phyloP scores from a whole-genome alignment of 2,113 vertebrate species.

The Microtus richardsoni region DNA sequence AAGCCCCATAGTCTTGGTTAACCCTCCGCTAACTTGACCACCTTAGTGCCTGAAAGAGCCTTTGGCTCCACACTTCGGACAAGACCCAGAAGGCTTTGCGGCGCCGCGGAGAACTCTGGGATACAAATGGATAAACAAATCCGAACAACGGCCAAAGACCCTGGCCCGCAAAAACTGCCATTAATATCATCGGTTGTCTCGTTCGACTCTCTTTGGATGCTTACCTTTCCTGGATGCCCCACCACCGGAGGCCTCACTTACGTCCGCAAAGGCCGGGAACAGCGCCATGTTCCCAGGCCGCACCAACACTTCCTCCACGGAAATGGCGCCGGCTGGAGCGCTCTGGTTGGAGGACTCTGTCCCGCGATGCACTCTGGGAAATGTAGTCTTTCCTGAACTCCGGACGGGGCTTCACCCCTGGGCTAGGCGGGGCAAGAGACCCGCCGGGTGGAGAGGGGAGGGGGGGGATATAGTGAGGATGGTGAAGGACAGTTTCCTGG shows the following conservation, averaged over 20 bases:
- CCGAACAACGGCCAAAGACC: not conserved
- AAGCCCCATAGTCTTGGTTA: rapidly evolving
- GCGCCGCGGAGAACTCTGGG: constrained; percentile 72
- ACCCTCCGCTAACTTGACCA: rapidly evolving
- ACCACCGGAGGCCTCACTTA: constrained; percentile 14
- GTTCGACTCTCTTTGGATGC: not conserved
- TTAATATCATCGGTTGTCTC: not conserved
- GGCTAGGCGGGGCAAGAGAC: not conserved
- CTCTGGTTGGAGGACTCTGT: not conserved
- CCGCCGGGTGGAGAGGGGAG: rapidly evolving
- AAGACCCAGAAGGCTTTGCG: constrained; percentile 66
- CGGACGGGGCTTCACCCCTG: rapidly evolving
- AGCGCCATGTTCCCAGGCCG: constrained; percentile 72
- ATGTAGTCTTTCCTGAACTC: constrained; percentile 36
- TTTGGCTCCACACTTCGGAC: too few species aligned
- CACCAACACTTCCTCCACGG: not conserved
- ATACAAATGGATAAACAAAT: constrained; percentile 53
- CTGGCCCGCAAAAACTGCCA: not conserved
- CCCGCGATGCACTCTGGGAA: constrained; percentile 66
- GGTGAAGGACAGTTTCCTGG: rapidly evolving
- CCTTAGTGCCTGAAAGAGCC: rapidly evolving
- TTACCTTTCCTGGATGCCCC: constrained; percentile 70
- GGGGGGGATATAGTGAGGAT: not conserved
- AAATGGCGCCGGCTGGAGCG: not conserved
- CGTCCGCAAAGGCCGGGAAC: constrained; percentile 77